phyloP scores from a whole-genome alignment of 2,797 vertebrate species.

The Hyperoplus lanceolatus region DNA sequence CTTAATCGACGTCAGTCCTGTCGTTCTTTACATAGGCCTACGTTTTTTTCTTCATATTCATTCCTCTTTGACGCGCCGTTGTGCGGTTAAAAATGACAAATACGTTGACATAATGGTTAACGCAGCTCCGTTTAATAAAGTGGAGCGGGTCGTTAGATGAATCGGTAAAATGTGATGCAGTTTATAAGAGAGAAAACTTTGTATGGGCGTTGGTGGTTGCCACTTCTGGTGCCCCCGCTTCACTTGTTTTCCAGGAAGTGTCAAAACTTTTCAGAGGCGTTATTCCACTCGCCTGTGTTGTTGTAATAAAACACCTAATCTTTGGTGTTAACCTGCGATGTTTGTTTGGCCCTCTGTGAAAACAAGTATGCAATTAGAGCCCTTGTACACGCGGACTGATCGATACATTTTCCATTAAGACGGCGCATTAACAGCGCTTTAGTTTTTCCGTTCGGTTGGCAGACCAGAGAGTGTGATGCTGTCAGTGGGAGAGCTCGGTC shows the following conservation, averaged over 20 bases:
- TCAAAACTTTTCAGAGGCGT: constrained; percentile 18
- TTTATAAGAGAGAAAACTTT: neutral
- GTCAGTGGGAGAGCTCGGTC: constrained; percentile 1
- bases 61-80: neutral
- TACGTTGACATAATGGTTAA: neutral
- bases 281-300: neutral
- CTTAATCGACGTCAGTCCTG: neutral
- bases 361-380: constrained; percentile 62
- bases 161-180: neutral
- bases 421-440: constrained; percentile 65
- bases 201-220: constrained; percentile 73
- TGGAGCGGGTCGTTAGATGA: neutral
- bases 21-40: constrained; percentile 43
- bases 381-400: constrained; percentile 47
- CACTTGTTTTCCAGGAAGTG: constrained; percentile 70
- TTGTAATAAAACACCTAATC: constrained; percentile 1
- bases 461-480: constrained; percentile 41
- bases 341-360: constrained; percentile 66
- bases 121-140: constrained; percentile 19
- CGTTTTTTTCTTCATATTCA: neutral
- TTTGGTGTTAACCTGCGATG: constrained; percentile 48
- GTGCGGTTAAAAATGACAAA: neutral
- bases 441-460: constrained; percentile 9
- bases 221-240: constrained; percentile 10
- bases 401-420: constrained; percentile 74